Conservation (phyloP, 2,113 vertebrate species). For the Sander vitreus region DNA sequence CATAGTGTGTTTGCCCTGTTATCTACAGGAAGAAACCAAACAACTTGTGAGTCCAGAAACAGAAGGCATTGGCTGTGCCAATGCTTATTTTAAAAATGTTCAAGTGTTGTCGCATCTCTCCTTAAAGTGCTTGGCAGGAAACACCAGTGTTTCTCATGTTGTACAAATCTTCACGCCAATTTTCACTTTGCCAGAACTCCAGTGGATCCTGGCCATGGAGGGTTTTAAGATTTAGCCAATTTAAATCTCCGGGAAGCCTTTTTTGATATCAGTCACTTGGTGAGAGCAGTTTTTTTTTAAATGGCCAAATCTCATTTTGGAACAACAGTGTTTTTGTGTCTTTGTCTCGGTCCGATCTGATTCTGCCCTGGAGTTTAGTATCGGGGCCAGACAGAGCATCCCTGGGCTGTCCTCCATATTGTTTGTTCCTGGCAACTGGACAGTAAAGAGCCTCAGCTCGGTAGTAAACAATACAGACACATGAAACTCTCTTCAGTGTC, state of each 20-base stretch:
- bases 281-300: slow-evolving; percentile 5
- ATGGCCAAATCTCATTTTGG: slow-evolving; percentile 9
- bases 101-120: slow-evolving; percentile 2
- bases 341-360: slow-evolving; percentile 23
- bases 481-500: slow-evolving; percentile 10
- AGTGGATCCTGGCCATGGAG: not conserved
- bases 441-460: slow-evolving; percentile 31
- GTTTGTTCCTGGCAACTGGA: slow-evolving; percentile 42
- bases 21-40: not conserved
- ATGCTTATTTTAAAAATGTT: slow-evolving; percentile 27
- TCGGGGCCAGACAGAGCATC: slow-evolving; percentile 18
- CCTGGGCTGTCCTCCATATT: slow-evolving; percentile 28
- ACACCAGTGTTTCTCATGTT: not conserved
- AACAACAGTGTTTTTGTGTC: slow-evolving; percentile 8
- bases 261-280: not conserved
- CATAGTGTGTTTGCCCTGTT: not conserved
- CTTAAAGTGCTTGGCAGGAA: slow-evolving; percentile 39
- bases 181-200: slow-evolving; percentile 6
- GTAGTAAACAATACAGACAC: slow-evolving; percentile 42
- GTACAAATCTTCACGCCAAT: not conserved
- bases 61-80: not conserved
- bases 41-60: slow-evolving; percentile 7
- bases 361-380: slow-evolving; percentile 18
- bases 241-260: not conserved
- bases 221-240: not conserved